Evolutionary conservation across 2,797 vertebrate genomes (phyloP).

Genomic region (Poeciliopsis presidionis): DNA sequence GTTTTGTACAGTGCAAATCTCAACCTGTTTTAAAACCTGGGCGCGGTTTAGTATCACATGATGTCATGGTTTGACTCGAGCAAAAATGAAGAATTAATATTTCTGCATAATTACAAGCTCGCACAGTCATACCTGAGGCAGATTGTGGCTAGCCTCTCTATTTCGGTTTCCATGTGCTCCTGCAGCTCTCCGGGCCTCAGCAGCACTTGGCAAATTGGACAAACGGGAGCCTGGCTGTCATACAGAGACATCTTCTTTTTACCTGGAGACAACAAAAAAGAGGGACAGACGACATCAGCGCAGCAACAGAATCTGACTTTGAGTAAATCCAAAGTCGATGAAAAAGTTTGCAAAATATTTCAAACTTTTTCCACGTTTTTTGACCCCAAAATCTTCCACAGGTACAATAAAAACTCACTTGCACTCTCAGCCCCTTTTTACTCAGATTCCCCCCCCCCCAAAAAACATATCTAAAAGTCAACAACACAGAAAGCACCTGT

Average conservation of each 20-base stretch:
- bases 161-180: constrained; percentile 98
- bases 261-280: constrained; percentile 78
- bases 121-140: constrained; percentile 86
- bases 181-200: constrained; percentile 95
- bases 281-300: constrained; percentile 4
- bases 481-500: neutral
- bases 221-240: constrained; percentile 97
- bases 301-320: neutral
- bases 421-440: neutral
- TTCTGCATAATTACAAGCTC: neutral
- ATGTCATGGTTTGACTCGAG: neutral
- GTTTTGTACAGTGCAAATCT: neutral
- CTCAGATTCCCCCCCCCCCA: neutral
- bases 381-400: neutral
- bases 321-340: neutral
- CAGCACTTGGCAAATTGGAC: constrained; percentile 97
- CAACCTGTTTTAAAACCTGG: neutral
- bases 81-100: neutral
- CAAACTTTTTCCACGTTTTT: neutral
- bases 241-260: constrained; percentile 97
- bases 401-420: neutral
- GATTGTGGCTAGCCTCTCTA: constrained; percentile 92
- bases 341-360: neutral
- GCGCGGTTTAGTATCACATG: neutral
- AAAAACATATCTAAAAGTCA: neutral